A percentile compares a stretch with the other conserved stretches of the same genome.
Evolutionary conservation across 2,797 vertebrate genomes (phyloP).

Genomic region (Crenuchus spilurus): DNA sequence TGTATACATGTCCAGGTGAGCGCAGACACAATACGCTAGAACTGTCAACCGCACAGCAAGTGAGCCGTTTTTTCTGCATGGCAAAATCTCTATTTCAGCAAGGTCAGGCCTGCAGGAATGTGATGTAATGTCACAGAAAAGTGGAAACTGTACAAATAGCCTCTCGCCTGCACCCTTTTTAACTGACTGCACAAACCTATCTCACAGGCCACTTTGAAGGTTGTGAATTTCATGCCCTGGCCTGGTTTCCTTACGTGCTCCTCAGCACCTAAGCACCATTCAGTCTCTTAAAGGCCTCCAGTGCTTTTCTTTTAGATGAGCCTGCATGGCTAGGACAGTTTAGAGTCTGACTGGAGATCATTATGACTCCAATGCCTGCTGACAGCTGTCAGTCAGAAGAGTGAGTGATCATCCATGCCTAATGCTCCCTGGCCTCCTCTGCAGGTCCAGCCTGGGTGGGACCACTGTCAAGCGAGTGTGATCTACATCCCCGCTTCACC

Average conservation of each 20-base stretch:
- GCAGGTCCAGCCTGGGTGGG: neutral
- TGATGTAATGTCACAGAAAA: slow-evolving; percentile 30
- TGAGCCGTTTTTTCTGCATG: neutral
- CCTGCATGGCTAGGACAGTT: neutral
- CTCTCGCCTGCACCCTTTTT: slow-evolving; percentile 19
- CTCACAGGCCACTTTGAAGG: neutral
- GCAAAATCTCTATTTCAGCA: slow-evolving; percentile 42
- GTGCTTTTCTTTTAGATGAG: neutral
- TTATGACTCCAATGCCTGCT: neutral
- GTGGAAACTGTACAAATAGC: slow-evolving; percentile 18
- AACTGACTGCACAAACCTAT: slow-evolving; percentile 14
- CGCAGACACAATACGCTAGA: slow-evolving; percentile 22
- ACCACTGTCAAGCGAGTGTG: slow-evolving; percentile 19
- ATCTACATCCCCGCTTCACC: neutral
- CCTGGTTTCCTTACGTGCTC: neutral
- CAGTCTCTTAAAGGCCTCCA: neutral
- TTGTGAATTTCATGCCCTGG: neutral
- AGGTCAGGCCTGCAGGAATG: slow-evolving; percentile 29
- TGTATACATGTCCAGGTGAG: neutral
- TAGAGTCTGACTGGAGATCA: too few relatives aligned
- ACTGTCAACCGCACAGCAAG: slow-evolving; percentile 32
- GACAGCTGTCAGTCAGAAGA: slow-evolving; percentile 23
- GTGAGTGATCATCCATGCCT: neutral
- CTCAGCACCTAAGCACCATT: neutral
- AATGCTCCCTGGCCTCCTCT: neutral